Evolutionary conservation across 2,888 invertebrate species (phyloP).

Genomic region (Ormyrus rosae): DNA sequence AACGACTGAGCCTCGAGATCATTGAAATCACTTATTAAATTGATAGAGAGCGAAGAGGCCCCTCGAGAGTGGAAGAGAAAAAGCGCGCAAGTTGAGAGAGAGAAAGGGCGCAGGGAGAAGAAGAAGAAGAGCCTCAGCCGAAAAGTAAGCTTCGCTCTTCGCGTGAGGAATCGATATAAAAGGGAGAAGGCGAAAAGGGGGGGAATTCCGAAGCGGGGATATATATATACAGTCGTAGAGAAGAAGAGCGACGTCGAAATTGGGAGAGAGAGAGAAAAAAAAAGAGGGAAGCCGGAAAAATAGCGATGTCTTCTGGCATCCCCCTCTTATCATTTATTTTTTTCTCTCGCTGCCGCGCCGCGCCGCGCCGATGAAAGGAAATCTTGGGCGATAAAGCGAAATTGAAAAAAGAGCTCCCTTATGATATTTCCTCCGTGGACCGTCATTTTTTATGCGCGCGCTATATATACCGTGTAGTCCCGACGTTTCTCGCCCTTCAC

Average conservation of each 20-base stretch:
- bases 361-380: conserved; percentile 34
- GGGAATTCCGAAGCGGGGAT: conserved; percentile 57
- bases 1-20: conserved; percentile 38
- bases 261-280: conserved; percentile 23
- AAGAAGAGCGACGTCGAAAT: conserved; percentile 41
- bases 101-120: neutral
- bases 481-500: too few relatives aligned
- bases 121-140: conserved; percentile 12
- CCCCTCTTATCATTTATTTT: conserved; percentile 38
- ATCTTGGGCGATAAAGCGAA: conserved; percentile 50
- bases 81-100: neutral
- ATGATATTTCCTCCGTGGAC: conserved; percentile 19
- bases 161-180: conserved; percentile 57
- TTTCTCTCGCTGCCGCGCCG: neutral
- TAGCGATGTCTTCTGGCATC: conserved; percentile 20
- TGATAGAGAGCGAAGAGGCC: conserved; percentile 51
- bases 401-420: conserved; percentile 43
- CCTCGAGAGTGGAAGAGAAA: conserved; percentile 37
- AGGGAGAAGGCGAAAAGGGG: conserved; percentile 49
- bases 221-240: conserved; percentile 6
- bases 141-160: conserved; percentile 51
- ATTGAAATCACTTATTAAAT: conserved; percentile 57
- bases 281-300: conserved; percentile 48
- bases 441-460: conserved; percentile 36
- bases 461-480: too few relatives aligned